These are phyloP conservation scores for Linyphia triangularis DNA, from an alignment of 2,888 invertebrate species.

Conservation along the genomic window DNA sequence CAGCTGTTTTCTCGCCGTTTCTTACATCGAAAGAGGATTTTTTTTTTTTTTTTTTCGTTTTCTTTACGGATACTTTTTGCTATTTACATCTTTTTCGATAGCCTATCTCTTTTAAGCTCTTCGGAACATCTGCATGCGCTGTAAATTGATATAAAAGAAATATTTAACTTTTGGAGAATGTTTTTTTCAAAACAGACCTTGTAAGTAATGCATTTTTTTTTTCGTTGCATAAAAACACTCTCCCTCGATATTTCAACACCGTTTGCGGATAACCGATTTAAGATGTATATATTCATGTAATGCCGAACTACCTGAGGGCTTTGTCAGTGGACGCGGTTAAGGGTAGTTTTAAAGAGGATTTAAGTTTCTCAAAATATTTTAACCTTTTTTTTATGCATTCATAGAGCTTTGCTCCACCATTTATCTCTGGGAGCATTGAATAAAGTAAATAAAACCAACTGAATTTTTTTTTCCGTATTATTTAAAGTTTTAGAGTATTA, in stretches of 20 bases:
- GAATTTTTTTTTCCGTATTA: too few species aligned
- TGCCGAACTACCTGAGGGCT: neutral
- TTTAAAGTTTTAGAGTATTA: too few species aligned
- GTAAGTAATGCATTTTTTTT: conserved; percentile 30
- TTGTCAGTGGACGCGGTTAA: conserved; percentile 1
- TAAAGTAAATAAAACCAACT: neutral
- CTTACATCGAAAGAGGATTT: neutral
- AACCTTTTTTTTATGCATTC: neutral
- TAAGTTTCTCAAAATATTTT: neutral
- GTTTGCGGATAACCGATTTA: conserved; percentile 20
- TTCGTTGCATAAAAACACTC: neutral
- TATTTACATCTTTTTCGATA: conserved; percentile 29
- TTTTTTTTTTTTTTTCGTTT: conserved; percentile 1
- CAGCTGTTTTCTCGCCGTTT: neutral
- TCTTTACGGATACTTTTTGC: conserved; percentile 6
- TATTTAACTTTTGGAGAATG: conserved; percentile 20
- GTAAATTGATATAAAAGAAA: conserved; percentile 50
- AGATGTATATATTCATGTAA: neutral
- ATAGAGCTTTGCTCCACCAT: neutral
- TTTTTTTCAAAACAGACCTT: conserved; percentile 5
- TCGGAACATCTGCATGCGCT: conserved; percentile 42
- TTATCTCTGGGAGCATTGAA: neutral
- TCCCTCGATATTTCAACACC: neutral
- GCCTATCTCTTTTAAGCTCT: conserved; percentile 12
- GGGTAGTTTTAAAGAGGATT: neutral